Evolutionary conservation across 37 sponge, comb jelly and placozoan genomes (phyloP).

Genomic region (Aplysina aerophoba): DNA sequence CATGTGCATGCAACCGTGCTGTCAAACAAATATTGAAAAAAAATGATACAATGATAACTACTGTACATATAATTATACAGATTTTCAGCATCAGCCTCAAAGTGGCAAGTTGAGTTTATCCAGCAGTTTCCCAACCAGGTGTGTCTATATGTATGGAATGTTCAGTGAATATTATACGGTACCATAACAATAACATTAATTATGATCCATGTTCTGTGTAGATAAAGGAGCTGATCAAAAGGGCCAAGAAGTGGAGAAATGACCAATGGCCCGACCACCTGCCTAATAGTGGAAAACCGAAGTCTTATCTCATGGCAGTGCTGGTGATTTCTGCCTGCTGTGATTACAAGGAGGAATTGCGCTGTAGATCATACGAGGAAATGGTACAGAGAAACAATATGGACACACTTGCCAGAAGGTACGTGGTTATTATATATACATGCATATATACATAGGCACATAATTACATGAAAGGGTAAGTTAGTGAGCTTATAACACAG

Average conservation of each 20-base stretch:
- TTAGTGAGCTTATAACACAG: too few species aligned
- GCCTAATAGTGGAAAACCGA: conserved; percentile 40
- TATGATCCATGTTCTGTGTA: not conserved
- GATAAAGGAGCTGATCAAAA: conserved; percentile 63
- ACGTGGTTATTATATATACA: too few species aligned
- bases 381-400: too few species aligned
- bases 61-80: not conserved
- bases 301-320: conserved; percentile 47
- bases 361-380: not conserved
- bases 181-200: too few species aligned
- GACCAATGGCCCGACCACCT: conserved; percentile 11
- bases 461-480: too few species aligned
- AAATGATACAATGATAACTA: too few species aligned
- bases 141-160: too few species aligned
- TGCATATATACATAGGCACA: too few species aligned
- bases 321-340: conserved; percentile 44
- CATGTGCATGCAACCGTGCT: too few species aligned
- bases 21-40: too few species aligned
- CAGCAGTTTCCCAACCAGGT: not conserved
- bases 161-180: not conserved
- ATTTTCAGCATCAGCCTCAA: not conserved
- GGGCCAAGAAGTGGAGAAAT: conserved; percentile 74
- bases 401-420: too few species aligned
- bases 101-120: conserved; percentile 4
- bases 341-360: not conserved